phyloP scores from a whole-genome alignment of 2,113 vertebrate species.

The Lagopus leucura region DNA sequence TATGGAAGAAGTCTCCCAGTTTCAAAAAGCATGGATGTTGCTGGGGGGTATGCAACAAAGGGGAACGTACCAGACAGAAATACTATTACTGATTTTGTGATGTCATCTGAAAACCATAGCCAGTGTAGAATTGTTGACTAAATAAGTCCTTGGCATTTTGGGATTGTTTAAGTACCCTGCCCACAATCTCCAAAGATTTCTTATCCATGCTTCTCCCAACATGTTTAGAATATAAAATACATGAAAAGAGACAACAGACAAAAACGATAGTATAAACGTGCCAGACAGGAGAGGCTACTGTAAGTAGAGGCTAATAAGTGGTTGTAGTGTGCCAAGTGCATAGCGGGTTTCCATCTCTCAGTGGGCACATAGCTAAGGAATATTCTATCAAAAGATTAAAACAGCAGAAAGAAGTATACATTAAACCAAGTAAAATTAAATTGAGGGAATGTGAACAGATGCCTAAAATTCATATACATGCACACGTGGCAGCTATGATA shows the following conservation, averaged over 20 bases:
- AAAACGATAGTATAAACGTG: background rate
- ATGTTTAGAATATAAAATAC: background rate
- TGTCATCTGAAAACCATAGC: background rate
- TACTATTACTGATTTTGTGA: background rate
- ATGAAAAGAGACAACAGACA: background rate
- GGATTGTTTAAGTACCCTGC: background rate
- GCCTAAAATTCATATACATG: background rate
- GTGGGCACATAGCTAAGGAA: background rate
- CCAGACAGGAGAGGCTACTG: background rate
- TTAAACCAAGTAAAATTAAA: background rate
- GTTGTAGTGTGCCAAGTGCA: background rate
- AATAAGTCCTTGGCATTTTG: background rate
- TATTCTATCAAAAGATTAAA: background rate
- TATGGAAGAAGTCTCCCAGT: background rate
- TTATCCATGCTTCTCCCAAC: background rate
- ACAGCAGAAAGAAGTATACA: background rate
- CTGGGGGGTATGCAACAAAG: background rate
- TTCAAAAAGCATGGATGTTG: background rate
- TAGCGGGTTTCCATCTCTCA: background rate
- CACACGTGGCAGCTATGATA: rapidly evolving
- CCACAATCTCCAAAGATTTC: background rate
- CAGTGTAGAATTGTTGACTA: background rate
- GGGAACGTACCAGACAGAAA: background rate
- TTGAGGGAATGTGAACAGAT: background rate
- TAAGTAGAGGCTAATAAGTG: background rate